A percentile compares a stretch with the other conserved stretches of the same genome.
Conservation (phyloP, 2,888 invertebrate genomes). For the Lepidocyrtoides sp. region DNA sequence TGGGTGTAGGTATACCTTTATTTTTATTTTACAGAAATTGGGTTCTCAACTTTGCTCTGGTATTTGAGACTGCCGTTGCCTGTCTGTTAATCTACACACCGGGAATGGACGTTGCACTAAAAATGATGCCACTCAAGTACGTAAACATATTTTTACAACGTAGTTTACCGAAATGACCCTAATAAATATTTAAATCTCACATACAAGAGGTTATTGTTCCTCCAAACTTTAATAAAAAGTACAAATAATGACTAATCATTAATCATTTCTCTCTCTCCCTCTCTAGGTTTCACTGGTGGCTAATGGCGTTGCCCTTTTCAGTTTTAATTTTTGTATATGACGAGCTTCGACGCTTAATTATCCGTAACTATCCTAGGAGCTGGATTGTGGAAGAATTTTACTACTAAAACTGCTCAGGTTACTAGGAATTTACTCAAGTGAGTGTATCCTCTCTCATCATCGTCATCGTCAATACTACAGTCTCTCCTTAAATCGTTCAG, state of each 20-base stretch:
- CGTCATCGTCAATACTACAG: no score
- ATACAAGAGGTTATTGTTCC: constrained; percentile 89
- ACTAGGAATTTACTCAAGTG: constrained; percentile 55
- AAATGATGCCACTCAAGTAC: constrained; percentile 83
- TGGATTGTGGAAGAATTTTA: constrained; percentile 84
- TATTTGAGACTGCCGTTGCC: constrained; percentile 86
- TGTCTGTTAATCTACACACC: constrained; percentile 87
- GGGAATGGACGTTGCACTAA: constrained; percentile 86
- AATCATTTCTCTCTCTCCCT: not conserved
- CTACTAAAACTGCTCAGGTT: constrained; percentile 66
- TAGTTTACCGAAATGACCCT: no score
- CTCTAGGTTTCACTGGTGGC: constrained; percentile 87
- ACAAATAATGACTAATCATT: not conserved
- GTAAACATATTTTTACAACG: constrained; percentile 65
- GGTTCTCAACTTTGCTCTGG: constrained; percentile 82
- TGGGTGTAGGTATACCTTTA: not conserved
- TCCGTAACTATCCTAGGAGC: constrained; percentile 87
- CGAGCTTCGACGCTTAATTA: constrained; percentile 87
- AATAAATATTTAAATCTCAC: no score
- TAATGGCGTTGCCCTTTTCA: constrained; percentile 88
- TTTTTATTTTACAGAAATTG: constrained; percentile 77
- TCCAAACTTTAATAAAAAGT: constrained; percentile 87
- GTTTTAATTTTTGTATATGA: constrained; percentile 88
- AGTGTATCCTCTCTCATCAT: no score
- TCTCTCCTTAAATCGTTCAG: no score